phyloP scores from a whole-genome alignment of 30 jellyfish, hydroid and myxozoan species.

The Haliclystus octoradiatus region DNA sequence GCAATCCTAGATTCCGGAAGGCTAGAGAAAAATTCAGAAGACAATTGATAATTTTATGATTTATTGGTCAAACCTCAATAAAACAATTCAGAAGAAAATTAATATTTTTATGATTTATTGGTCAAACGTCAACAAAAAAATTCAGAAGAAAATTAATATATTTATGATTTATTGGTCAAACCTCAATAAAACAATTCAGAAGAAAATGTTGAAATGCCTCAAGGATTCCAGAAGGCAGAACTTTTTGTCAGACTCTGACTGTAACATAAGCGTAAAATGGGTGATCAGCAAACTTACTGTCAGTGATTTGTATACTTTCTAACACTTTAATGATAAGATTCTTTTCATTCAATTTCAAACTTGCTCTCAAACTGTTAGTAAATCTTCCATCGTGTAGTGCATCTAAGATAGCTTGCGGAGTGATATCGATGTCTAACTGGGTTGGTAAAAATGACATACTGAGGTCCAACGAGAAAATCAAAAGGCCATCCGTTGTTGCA shows the following conservation, averaged over 20 bases:
- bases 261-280: not conserved
- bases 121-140: too few species aligned
- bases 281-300: constrained; percentile 26
- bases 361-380: constrained; percentile 49
- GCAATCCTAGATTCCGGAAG: too few species aligned
- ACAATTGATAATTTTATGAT: too few species aligned
- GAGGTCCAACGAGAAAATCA: constrained; percentile 66
- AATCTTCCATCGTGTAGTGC: constrained; percentile 9
- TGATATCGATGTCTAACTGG: constrained; percentile 62
- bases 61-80: too few species aligned
- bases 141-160: too few species aligned
- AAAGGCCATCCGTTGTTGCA: constrained; percentile 88
- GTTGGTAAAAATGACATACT: constrained; percentile 65
- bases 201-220: too few species aligned
- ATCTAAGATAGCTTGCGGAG: constrained; percentile 47
- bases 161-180: too few species aligned
- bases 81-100: too few species aligned
- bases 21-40: too few species aligned
- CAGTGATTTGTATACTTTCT: constrained; percentile 47
- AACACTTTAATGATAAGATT: constrained; percentile 32
- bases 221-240: not conserved
- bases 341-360: constrained; percentile 75
- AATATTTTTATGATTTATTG: too few species aligned
- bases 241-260: too few species aligned
- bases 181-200: too few species aligned